Base-by-base conservation (phyloP, 2,888 invertebrate genomes). In the Melieria omissa region DNA sequence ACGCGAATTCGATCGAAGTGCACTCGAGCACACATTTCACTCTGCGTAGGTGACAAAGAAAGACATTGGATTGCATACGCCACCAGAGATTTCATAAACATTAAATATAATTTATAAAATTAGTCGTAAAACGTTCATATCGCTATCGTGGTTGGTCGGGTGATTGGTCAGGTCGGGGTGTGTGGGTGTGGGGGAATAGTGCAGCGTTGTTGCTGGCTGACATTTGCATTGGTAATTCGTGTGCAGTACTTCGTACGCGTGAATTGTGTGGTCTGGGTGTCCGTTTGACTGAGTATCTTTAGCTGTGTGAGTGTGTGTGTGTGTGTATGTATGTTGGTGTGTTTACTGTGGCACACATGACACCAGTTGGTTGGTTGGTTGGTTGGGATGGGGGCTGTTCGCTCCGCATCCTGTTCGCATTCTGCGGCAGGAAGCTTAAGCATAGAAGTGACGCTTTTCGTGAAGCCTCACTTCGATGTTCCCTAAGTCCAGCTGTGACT, bases 1-100 rank as follows among this genome's bases (percentile, higher is more conserved):
- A 44, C 44, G 29, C 29, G 44, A 44, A 5, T 68, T 62, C 44
- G 44, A 16, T 61, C 45, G 68, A 68, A 68, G 52, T 68, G 68
- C 44, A 61, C 52, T 69, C 61, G 45, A 69, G 46, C 58, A 8
- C 14, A 10, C 66, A 58, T 58, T 46, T 12, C 14, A 66, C 46
- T 58, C 47, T 58, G 58, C 57, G 60, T 58, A 61, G 68, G 62
- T 45, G 44, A 44, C 55, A 54, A 61, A 61, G 55, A 54, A 54
- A 60, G 54, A 69, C 52, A 61, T 69, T 69, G 69, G 70, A 74
- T 77, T 77, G 75, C 77, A 77, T 73, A 71, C 74, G 77, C 75
- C 77, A 77, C 75, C 75, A 57, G 55, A 52, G 54, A 10, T 57
- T 71, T 72, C 16, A 63, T 62, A 60, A 72, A 72, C 63, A 68